These are phyloP conservation scores for Myotis yumanensis DNA, from an alignment of 2,113 vertebrate genomes.

Conservation along the genomic window DNA sequence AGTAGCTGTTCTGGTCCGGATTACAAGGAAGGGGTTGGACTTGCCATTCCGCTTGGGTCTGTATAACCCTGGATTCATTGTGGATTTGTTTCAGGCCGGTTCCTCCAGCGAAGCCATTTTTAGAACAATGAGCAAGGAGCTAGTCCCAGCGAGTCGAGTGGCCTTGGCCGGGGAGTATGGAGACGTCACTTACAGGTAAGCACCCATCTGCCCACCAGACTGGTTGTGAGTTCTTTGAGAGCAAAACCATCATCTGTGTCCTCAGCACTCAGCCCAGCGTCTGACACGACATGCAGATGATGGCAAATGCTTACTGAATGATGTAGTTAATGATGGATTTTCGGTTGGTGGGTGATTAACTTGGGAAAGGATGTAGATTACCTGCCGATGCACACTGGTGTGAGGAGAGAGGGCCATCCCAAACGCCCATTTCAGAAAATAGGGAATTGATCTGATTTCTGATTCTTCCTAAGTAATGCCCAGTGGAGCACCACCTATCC, in stretches of 20 bases:
- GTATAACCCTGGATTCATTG: neutral
- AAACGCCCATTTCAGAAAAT: neutral
- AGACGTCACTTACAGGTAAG: conserved; percentile 72
- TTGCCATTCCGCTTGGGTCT: neutral
- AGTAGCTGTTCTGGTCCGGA: neutral
- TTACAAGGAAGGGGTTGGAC: neutral
- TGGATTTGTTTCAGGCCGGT: conserved; percentile 85
- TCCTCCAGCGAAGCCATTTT: conserved; percentile 94
- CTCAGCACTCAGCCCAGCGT: neutral
- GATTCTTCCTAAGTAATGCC: neutral
- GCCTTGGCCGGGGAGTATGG: conserved; percentile 87
- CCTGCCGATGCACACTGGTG: neutral
- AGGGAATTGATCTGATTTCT: rapidly evolving
- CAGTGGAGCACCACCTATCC: neutral
- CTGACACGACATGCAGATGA: rapidly evolving
- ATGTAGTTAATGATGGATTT: neutral
- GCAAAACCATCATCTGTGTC: neutral
- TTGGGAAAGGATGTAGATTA: neutral
- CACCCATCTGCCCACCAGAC: neutral
- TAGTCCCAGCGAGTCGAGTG: conserved; percentile 87
- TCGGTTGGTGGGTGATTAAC: neutral
- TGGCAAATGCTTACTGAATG: neutral
- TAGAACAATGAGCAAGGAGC: conserved; percentile 90
- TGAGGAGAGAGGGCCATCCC: neutral
- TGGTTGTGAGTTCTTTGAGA: neutral